These are phyloP conservation scores for Hypolimnas misippus DNA, from an alignment of 2,888 invertebrate species.

Conservation along the genomic window DNA sequence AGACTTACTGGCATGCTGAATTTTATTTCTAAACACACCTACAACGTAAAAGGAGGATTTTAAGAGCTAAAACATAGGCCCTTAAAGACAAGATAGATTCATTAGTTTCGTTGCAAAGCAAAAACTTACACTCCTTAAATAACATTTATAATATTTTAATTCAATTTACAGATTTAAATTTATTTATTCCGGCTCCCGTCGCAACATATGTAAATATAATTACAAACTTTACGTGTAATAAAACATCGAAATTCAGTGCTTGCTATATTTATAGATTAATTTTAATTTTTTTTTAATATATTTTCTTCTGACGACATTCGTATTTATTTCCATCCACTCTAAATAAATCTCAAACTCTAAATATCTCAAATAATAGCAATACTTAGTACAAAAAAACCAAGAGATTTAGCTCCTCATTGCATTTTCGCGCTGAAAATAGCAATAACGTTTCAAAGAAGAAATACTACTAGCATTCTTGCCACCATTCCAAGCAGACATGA, in stretches of 20 bases:
- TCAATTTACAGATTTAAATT: conserved; percentile 47
- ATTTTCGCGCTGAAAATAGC: too few relatives aligned
- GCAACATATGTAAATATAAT: conserved; percentile 76
- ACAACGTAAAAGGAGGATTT: not conserved
- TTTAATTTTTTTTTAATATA: conserved; percentile 50
- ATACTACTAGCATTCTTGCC: too few relatives aligned
- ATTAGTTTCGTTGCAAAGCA: conserved; percentile 34
- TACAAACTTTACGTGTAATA: conserved; percentile 74
- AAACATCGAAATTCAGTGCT: conserved; percentile 82
- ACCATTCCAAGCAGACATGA: too few relatives aligned
- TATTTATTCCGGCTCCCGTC: conserved; percentile 48
- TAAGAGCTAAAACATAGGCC: conserved; percentile 5
- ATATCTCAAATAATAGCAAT: too few relatives aligned
- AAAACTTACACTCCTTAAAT: conserved; percentile 28
- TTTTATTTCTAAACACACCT: not conserved
- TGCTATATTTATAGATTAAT: conserved; percentile 68
- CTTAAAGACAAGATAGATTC: conserved; percentile 13
- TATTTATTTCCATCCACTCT: conserved; percentile 39
- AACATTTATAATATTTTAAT: conserved; percentile 46
- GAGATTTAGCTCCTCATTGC: too few relatives aligned
- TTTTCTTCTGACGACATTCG: conserved; percentile 42
- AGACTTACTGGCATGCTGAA: too few relatives aligned
- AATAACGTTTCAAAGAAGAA: too few relatives aligned
- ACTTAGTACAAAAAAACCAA: too few relatives aligned
- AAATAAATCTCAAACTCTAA: too few relatives aligned